These are phyloP conservation scores for Aphaenogaster ashmeadi DNA, from an alignment of 1,140 invertebrate genomes.

Conservation along the genomic window DNA sequence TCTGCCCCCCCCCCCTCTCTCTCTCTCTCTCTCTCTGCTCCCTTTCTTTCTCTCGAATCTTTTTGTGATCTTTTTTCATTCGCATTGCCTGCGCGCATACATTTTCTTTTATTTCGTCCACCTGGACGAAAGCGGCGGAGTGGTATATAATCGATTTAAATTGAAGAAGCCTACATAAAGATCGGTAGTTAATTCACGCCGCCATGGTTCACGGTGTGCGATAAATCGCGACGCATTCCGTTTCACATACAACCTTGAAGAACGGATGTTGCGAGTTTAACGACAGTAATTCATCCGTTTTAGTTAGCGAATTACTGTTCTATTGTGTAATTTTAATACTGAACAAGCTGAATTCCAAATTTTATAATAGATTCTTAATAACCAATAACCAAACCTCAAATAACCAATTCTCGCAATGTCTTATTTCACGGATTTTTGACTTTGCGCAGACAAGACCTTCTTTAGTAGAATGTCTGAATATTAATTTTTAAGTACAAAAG, in stretches of 20 bases:
- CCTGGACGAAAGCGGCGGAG: constrained; percentile 25
- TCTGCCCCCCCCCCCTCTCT: constrained; percentile 36
- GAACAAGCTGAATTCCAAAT: not conserved
- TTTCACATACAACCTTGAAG: constrained; percentile 57
- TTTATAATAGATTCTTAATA: not conserved
- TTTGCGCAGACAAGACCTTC: not conserved
- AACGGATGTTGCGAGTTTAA: constrained; percentile 8
- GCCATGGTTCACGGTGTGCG: constrained; percentile 28
- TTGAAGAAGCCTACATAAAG: constrained; percentile 71
- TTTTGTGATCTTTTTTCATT: constrained; percentile 39
- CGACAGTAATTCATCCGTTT: not conserved
- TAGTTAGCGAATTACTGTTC: not conserved
- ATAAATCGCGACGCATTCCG: constrained; percentile 56
- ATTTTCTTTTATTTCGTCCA: constrained; percentile 47
- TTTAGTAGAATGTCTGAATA: not conserved
- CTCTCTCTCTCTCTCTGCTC: not conserved
- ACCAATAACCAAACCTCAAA: not conserved
- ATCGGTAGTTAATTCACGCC: constrained; percentile 70
- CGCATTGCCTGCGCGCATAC: not conserved
- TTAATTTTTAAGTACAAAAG: too few species aligned
- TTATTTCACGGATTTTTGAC: not conserved
- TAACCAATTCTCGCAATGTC: not conserved
- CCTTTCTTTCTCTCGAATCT: constrained; percentile 45
- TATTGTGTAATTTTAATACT: not conserved
- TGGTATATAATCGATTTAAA: constrained; percentile 72